phyloP scores from a whole-genome alignment of 2,797 vertebrate species.

The Strix occidentalis region DNA sequence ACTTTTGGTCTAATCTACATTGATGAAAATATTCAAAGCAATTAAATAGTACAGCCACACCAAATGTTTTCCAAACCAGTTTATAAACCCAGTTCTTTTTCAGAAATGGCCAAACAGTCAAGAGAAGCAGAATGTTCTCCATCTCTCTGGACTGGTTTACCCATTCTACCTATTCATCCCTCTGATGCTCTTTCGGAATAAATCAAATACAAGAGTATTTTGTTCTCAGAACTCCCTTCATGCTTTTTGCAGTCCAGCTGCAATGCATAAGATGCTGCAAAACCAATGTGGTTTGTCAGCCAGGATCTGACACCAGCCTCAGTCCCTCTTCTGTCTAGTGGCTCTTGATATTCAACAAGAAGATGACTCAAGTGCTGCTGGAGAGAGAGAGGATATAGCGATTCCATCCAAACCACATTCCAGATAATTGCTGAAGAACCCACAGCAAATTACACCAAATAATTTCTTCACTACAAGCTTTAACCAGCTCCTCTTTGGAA shows the following conservation, averaged over 20 bases:
- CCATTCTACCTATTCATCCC: background rate
- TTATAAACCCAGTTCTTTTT: background rate
- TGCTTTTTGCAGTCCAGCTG: background rate
- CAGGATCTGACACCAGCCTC: constrained; percentile 8
- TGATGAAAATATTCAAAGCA: background rate
- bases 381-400: background rate
- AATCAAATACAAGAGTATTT: background rate
- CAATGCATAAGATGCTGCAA: background rate
- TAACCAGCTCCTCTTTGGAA: constrained; percentile 59
- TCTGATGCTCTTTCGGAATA: background rate
- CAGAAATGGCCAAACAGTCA: background rate
- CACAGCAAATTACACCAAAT: constrained; percentile 44
- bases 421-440: constrained; percentile 58
- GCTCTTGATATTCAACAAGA: constrained; percentile 52
- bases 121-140: background rate
- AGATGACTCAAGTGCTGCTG: constrained; percentile 42
- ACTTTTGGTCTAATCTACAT: background rate
- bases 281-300: constrained; percentile 9
- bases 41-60: background rate
- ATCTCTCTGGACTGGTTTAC: background rate
- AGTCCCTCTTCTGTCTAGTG: constrained; percentile 20
- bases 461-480: constrained; percentile 49
- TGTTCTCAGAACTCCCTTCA: background rate
- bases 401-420: constrained; percentile 28
- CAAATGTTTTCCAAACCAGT: background rate